Evolutionary conservation across 2,113 vertebrate genomes (phyloP), one percentile per base, ranked within the genome.

Genomic region (Sphaerodactylus townsendi): DNA sequence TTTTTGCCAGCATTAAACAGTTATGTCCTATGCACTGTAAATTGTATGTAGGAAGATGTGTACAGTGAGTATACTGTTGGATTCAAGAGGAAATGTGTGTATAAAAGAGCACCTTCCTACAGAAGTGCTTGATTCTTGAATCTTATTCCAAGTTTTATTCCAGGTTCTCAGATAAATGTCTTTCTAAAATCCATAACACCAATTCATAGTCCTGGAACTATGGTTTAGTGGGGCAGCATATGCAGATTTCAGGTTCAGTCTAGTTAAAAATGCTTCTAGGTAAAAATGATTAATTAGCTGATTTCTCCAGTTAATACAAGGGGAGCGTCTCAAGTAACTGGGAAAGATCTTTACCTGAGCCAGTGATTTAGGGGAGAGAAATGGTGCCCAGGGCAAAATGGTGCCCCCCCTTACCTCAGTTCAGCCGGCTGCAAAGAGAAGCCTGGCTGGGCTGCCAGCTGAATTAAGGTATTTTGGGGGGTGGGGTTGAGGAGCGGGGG

Each of bases 1-100:
- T 75, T 62, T 72, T 11, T 82, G 79, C 90, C 64, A 39, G 84
- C 84, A 71, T 66, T 84, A 35, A 66, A 93, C 64, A 91, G 77
- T 62, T 41, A 82, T 74, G 66, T 65, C 87, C 87, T 90, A 73
- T 89, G 92, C 89, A 74, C 86, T 83, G 17, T 44, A 82, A 83
- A 0, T 0, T 64, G 9, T 82, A 48, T 69, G 83, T 89, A 77
- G 79, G 10, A 65, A 89, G 4, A 85, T 4, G 30, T 83, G 10
- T 0, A 0, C 87, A 11, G 83, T n/a, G n/a, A 62, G 73, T 83
- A 68, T 87, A 10, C 19, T 25, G 8, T 81, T 30, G 72, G 39
- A 65, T 66, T 41, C 44, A 53, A 68, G 25, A 76, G 9, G 37
- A 48, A 30, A 30, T 83, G 44, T 53, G 28, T n/a, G 35, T 33